A percentile compares a stretch with the other conserved stretches of the same genome.
Conservation (phyloP, 35 echinoderm and acorn worm species). For the Strongylocentrotus purpuratus region DNA sequence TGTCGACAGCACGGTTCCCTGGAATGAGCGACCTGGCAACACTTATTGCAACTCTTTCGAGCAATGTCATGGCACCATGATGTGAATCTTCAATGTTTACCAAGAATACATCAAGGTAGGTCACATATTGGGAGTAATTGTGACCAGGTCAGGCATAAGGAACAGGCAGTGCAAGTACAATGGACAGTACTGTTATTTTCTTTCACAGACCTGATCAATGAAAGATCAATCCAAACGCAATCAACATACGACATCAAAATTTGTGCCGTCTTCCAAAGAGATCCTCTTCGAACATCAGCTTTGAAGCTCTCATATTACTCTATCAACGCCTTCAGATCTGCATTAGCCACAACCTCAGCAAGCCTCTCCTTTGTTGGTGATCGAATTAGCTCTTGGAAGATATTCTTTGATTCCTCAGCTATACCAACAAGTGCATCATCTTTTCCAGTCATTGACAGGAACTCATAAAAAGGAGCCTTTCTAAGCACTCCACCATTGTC, state of each 20-base stretch:
- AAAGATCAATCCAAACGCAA: conserved; percentile 58
- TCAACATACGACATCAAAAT: conserved; percentile 74
- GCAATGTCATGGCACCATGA: too few species aligned
- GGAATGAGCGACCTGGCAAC: too few species aligned
- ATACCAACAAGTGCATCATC: too few species aligned
- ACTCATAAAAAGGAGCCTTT: conserved; percentile 48
- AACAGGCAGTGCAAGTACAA: neutral
- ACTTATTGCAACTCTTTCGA: too few species aligned
- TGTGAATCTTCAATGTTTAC: too few species aligned
- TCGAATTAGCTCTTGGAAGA: neutral
- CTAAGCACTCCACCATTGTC: conserved; percentile 55
- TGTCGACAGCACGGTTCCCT: too few species aligned
- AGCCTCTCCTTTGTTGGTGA: neutral
- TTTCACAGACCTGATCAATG: conserved; percentile 31
- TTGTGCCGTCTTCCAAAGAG: conserved; percentile 70
- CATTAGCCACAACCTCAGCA: neutral
- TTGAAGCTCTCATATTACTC: conserved; percentile 31
- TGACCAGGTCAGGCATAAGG: too few species aligned
- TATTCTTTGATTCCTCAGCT: too few species aligned
- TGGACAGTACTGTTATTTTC: neutral
- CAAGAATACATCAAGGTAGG: too few species aligned
- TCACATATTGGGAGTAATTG: too few species aligned
- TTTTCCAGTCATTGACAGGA: too few species aligned
- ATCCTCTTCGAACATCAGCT: conserved; percentile 38
- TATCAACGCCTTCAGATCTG: neutral